These are phyloP conservation scores for Australoheros facetus DNA, from an alignment of 2,797 vertebrate genomes.

Conservation along the genomic window DNA sequence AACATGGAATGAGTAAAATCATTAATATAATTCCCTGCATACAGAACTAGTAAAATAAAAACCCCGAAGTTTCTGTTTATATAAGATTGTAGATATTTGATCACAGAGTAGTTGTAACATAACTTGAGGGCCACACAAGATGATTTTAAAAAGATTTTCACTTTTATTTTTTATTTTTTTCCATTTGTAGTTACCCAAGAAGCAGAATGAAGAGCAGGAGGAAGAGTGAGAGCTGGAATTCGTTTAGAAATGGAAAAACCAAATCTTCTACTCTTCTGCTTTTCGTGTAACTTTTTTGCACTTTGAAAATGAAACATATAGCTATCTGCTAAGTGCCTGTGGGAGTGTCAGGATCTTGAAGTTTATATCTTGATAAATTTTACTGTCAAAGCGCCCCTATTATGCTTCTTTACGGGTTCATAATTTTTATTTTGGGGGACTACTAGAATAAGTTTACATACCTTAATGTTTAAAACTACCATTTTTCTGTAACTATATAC, in stretches of 20 bases:
- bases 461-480: neutral
- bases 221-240: slow-evolving; percentile 69
- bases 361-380: slow-evolving; percentile 43
- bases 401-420: neutral
- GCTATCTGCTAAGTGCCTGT: slow-evolving; percentile 73
- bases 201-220: slow-evolving; percentile 81
- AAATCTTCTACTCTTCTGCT: slow-evolving; percentile 53
- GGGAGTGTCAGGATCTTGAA: slow-evolving; percentile 55
- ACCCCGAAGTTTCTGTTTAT: neutral
- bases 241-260: slow-evolving; percentile 36
- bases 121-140: neutral
- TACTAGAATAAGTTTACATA: neutral
- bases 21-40: neutral
- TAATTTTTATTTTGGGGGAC: neutral
- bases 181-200: slow-evolving; percentile 75
- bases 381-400: slow-evolving; percentile 21
- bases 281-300: slow-evolving; percentile 62
- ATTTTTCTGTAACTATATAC: slow-evolving; percentile 1
- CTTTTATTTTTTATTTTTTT: neutral
- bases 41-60: neutral
- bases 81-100: neutral
- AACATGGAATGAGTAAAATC: neutral
- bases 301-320: slow-evolving; percentile 45
- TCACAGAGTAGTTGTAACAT: neutral
- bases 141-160: neutral